Conservation (phyloP, 1,140 invertebrate species). For the Drosophila auraria region DNA sequence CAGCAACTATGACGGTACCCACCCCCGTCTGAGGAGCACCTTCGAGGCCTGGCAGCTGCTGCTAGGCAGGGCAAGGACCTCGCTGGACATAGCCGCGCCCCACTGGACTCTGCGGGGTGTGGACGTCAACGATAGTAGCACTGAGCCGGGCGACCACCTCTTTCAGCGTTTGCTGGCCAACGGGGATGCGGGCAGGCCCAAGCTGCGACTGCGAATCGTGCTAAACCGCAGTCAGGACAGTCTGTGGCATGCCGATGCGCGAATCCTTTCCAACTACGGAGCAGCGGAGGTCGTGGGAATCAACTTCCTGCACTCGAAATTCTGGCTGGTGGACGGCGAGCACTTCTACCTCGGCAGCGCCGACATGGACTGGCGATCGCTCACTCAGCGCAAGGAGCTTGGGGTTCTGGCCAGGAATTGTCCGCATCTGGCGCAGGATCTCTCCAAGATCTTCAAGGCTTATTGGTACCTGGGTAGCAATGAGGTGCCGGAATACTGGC, state of each 20-base stretch:
- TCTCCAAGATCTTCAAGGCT: conserved; percentile 96
- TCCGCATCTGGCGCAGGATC: conserved; percentile 93
- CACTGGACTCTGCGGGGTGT: conserved; percentile 95
- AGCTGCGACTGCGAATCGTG: conserved; percentile 92
- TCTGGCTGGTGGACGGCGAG: conserved; percentile 94
- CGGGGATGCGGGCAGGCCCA: conserved; percentile 62
- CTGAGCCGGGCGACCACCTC: conserved; percentile 90
- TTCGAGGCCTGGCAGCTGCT: conserved; percentile 91
- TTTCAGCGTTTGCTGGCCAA: conserved; percentile 90
- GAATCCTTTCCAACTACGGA: conserved; percentile 86
- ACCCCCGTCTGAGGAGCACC: conserved; percentile 88
- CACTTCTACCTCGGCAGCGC: conserved; percentile 95
- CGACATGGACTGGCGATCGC: conserved; percentile 97
- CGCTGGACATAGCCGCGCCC: conserved; percentile 92
- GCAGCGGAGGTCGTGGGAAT: conserved; percentile 89
- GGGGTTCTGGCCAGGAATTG: conserved; percentile 94
- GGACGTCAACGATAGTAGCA: conserved; percentile 91
- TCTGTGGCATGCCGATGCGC: conserved; percentile 66
- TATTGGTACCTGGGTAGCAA: conserved; percentile 94
- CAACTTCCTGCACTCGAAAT: conserved; percentile 93
- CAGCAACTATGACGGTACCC: conserved; percentile 85
- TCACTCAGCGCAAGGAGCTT: conserved; percentile 98
- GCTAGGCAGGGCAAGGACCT: conserved; percentile 90
- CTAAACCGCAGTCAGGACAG: conserved; percentile 81
- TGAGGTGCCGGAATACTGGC: conserved; percentile 92